phyloP scores from a whole-genome alignment of 2,888 invertebrate species.

The Agriopis aurantiaria region DNA sequence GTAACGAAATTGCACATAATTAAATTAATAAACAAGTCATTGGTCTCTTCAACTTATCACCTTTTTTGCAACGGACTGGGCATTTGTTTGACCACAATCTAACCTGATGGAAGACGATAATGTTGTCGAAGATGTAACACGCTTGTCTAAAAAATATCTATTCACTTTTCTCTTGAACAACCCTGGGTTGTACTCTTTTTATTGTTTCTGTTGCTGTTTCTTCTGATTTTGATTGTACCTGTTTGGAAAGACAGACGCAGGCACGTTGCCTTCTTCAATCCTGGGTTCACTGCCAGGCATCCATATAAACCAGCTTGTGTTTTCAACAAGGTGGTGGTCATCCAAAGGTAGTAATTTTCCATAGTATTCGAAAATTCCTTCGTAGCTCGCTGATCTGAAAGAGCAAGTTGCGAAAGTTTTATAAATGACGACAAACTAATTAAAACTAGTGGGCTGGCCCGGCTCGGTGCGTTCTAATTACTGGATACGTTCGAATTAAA shows the following conservation, averaged over 20 bases:
- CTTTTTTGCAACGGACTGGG: too few relatives aligned
- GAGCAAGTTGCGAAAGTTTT: not conserved
- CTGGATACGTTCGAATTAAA: too few relatives aligned
- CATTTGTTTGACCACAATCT: too few relatives aligned
- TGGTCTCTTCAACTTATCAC: too few relatives aligned
- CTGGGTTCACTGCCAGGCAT: constrained; percentile 11
- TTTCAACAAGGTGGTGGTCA: not conserved
- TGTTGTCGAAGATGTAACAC: too few relatives aligned
- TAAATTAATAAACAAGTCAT: too few relatives aligned
- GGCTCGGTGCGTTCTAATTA: not conserved
- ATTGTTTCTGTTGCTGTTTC: too few relatives aligned
- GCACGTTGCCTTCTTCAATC: not conserved
- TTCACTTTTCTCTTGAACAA: too few relatives aligned
- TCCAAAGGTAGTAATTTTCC: not conserved
- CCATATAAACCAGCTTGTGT: constrained; percentile 19
- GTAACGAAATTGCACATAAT: too few relatives aligned
- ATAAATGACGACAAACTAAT: not conserved
- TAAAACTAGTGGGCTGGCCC: not conserved
- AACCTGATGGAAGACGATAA: too few relatives aligned
- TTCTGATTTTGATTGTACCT: not conserved
- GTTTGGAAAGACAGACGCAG: not conserved
- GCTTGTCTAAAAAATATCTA: too few relatives aligned
- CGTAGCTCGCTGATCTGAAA: constrained; percentile 14
- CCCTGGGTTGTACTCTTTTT: too few relatives aligned
- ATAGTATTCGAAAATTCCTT: constrained; percentile 7